phyloP scores from a whole-genome alignment of 2,113 vertebrate species.

The Polypterus bichir region DNA sequence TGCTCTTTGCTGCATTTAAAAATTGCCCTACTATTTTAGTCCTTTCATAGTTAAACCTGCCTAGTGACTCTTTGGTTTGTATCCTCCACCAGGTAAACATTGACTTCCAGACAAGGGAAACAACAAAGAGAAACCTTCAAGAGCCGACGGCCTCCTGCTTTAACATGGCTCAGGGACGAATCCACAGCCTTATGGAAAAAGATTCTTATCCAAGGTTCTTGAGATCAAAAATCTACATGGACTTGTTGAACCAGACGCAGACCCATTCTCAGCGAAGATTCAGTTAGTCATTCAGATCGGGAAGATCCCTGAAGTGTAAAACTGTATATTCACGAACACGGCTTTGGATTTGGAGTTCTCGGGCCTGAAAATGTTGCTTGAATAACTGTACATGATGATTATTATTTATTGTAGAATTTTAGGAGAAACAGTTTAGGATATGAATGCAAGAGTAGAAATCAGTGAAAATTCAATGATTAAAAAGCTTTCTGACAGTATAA shows the following conservation, averaged over 20 bases:
- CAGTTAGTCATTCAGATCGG: slow-evolving; percentile 42
- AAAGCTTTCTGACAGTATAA: too few relatives aligned
- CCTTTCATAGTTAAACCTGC: not conserved
- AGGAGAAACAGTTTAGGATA: too few relatives aligned
- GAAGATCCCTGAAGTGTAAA: too few relatives aligned
- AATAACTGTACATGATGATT: too few relatives aligned
- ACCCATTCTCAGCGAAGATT: slow-evolving; percentile 65
- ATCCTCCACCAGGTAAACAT: slow-evolving; percentile 71
- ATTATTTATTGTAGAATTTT: too few relatives aligned
- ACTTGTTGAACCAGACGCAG: slow-evolving; percentile 72
- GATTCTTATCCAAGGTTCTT: slow-evolving; percentile 94
- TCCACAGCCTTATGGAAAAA: slow-evolving; percentile 94
- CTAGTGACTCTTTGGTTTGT: slow-evolving; percentile 17
- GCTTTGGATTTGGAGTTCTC: too few relatives aligned
- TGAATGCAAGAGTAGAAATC: too few relatives aligned
- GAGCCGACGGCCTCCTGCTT: slow-evolving; percentile 76
- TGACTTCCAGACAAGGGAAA: slow-evolving; percentile 81
- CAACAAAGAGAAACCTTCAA: slow-evolving; percentile 73
- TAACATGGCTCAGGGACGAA: slow-evolving; percentile 77
- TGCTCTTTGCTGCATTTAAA: too few relatives aligned
- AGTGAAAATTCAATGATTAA: too few relatives aligned
- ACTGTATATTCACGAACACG: too few relatives aligned
- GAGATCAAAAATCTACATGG: slow-evolving; percentile 90
- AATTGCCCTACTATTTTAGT: too few relatives aligned
- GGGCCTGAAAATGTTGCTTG: too few relatives aligned